Evolutionary conservation across 2,888 invertebrate genomes (phyloP), one percentile per base, ranked within the genome.

Genomic region (Dorcus hopei): DNA sequence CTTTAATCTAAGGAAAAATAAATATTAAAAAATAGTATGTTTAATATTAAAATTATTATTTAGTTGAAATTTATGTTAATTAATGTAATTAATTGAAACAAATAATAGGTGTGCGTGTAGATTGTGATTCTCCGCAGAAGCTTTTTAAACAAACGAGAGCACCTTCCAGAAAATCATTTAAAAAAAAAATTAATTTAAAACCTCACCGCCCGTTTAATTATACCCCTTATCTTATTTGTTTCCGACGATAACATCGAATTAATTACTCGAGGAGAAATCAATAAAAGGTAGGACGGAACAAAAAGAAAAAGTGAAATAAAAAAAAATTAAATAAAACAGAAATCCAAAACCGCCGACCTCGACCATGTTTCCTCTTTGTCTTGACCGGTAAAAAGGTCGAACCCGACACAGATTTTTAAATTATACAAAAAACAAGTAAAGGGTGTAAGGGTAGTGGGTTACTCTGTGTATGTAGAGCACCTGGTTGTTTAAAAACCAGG

Each of bases 401-500:
- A 65, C 67, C 66, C 66, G 67, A 68, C 67, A 60, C 64, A 63
- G 65, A 68, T 68, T 72, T 68, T 65, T 68, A 70, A 70, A 69
- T 70, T 70, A 70, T 70, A 63, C 64, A 62, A 23, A 51, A 69
- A 62, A 64, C 65, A 65, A 66, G 64, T 67, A 67, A 69, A 68
- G 68, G 67, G 70, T 67, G 64, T 59, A 63, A 66, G 67, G 67
- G 63, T 65, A 69, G 72, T 72, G 73, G 72, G 73, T 70, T 72
- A 73, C 72, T 74, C 72, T 72, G 19, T 19, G 19, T 19, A 75
- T 74, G 67, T 74, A 68, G 74, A 75, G 76, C 76, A 76, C 76
- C 76, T 76, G 76, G 76, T 70, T 60, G 64, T 33, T 54, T 68
- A 64, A 69, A 72, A 75, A 74, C 74, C 74, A 74, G 76, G 75